phyloP scores from a whole-genome alignment of 2,113 vertebrate genomes.

The Forbesichthys papilliferus region DNA sequence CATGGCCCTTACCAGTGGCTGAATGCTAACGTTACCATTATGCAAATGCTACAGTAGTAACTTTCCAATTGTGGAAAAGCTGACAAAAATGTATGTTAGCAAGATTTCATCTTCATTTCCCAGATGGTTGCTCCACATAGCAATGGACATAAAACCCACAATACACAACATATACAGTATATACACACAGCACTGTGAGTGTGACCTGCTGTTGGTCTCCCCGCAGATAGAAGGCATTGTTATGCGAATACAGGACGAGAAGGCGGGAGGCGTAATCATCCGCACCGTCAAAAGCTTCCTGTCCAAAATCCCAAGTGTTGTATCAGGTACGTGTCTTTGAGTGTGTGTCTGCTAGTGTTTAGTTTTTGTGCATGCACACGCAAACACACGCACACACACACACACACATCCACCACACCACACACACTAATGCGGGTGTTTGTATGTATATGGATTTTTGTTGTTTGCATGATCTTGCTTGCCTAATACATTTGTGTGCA shows the following conservation, averaged over 20 bases:
- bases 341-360: constrained; percentile 8
- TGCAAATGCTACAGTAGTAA: no score
- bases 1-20: no score
- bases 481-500: background rate
- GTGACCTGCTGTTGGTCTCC: constrained; percentile 13
- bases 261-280: constrained; percentile 90
- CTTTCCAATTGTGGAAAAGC: no score
- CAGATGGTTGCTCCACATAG: no score
- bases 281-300: constrained; percentile 97
- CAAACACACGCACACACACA: background rate
- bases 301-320: constrained; percentile 96
- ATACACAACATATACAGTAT: no score
- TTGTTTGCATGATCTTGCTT: background rate
- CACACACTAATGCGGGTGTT: background rate
- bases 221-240: constrained; percentile 92
- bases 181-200: background rate
- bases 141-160: no score
- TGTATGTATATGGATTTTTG: background rate
- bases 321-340: constrained; percentile 63
- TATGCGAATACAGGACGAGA: constrained; percentile 93
- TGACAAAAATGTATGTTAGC: no score
- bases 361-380: background rate
- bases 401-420: no score
- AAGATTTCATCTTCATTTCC: no score
- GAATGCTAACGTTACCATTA: no score